phyloP scores from a whole-genome alignment of 2,888 invertebrate genomes.

The Melinaea menophilus region DNA sequence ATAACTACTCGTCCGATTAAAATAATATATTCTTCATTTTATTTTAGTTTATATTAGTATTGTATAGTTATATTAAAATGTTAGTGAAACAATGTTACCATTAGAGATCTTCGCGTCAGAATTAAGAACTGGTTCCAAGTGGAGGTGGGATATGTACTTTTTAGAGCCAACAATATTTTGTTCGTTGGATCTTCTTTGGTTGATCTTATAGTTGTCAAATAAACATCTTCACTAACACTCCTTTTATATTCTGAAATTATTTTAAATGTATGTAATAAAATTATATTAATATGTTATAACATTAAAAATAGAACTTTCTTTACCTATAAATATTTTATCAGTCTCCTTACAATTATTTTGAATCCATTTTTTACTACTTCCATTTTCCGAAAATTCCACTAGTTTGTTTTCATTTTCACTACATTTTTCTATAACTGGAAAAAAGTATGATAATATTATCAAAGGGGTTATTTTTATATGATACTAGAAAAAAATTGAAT shows the following conservation, averaged over 20 bases:
- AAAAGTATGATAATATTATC: conserved; percentile 13
- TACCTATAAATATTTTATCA: conserved; percentile 60
- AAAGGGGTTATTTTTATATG: not conserved
- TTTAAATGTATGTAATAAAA: not conserved
- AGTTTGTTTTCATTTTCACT: conserved; percentile 50
- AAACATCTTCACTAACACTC: conserved; percentile 52
- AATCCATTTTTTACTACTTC: conserved; percentile 54
- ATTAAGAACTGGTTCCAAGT: conserved; percentile 65
- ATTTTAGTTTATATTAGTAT: too few relatives aligned
- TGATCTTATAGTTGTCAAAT: conserved; percentile 57
- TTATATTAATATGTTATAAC: not conserved
- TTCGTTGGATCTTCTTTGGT: conserved; percentile 64
- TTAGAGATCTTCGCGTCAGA: conserved; percentile 58
- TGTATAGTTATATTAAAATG: too few relatives aligned
- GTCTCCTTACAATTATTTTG: conserved; percentile 51
- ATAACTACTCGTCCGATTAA: too few relatives aligned
- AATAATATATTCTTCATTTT: too few relatives aligned
- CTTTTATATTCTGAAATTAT: conserved; percentile 50
- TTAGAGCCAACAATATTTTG: conserved; percentile 62
- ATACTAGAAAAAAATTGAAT: not conserved
- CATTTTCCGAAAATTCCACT: conserved; percentile 57
- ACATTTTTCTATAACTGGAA: conserved; percentile 70
- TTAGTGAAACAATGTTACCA: conserved; percentile 42
- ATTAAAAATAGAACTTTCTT: conserved; percentile 13
- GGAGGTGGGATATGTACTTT: conserved; percentile 66